These are phyloP conservation scores for Drosophila murphyi DNA, from an alignment of 1,140 invertebrate species.

Conservation along the genomic window DNA sequence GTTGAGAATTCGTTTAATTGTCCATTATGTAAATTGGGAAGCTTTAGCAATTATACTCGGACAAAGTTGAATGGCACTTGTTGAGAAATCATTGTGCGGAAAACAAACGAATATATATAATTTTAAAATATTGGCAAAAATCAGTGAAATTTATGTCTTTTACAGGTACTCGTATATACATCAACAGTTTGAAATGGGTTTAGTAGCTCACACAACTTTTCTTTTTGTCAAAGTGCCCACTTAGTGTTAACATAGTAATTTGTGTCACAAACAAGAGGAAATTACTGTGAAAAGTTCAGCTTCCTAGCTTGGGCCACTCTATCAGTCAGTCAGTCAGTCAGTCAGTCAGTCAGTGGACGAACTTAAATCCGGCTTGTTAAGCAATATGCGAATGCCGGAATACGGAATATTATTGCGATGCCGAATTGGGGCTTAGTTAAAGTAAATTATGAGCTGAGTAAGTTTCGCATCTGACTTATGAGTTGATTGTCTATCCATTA, in stretches of 20 bases:
- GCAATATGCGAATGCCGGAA: background rate
- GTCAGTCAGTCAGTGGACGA: background rate
- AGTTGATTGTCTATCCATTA: slow-evolving; percentile 8
- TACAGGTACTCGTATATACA: no score
- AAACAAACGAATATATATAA: background rate
- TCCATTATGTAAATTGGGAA: slow-evolving; percentile 43
- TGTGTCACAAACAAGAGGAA: background rate
- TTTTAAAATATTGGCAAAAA: no score
- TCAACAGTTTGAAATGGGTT: no score
- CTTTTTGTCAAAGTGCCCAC: background rate
- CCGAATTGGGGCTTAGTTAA: background rate
- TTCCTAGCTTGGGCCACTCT: background rate
- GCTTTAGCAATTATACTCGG: background rate
- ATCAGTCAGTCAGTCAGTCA: background rate
- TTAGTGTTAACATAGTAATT: background rate
- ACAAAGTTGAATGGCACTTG: slow-evolving; percentile 44
- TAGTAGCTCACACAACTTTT: no score
- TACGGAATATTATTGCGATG: background rate
- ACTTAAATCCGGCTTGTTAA: background rate
- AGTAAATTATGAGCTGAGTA: background rate
- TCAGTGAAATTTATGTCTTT: no score
- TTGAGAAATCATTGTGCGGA: slow-evolving; percentile 6
- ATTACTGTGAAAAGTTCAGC: background rate
- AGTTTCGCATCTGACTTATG: background rate
- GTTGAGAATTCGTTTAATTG: slow-evolving; percentile 20